Evolutionary conservation across 2,113 vertebrate species (phyloP).

Genomic region (Dermatemys mawii): DNA sequence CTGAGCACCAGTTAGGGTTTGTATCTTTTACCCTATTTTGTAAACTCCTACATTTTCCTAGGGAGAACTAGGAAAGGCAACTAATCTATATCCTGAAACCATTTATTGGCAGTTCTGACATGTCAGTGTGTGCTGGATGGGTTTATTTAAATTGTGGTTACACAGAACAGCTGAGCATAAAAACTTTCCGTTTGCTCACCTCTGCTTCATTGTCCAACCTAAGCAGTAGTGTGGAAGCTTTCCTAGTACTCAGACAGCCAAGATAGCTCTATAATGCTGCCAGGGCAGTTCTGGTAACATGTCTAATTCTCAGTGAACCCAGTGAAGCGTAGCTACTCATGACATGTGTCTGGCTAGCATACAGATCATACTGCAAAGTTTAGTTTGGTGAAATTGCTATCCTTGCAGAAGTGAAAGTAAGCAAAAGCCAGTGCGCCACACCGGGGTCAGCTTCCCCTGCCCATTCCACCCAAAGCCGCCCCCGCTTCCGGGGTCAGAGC

Average conservation of each 20-base stretch:
- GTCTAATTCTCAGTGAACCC: neutral
- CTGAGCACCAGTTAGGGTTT: neutral
- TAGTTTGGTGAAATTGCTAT: neutral
- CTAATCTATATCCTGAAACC: neutral
- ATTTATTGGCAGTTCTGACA: slow-evolving; percentile 13
- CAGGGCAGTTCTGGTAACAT: neutral
- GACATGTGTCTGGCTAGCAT: neutral
- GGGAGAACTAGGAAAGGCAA: neutral
- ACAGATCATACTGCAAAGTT: neutral
- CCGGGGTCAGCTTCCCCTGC: too few species aligned
- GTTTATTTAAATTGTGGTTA: slow-evolving; percentile 45
- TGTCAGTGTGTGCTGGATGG: slow-evolving; percentile 2
- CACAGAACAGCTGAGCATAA: slow-evolving; percentile 18
- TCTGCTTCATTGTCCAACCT: neutral
- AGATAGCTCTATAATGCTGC: neutral
- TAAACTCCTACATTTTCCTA: neutral
- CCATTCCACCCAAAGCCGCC: too few species aligned
- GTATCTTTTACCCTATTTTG: neutral
- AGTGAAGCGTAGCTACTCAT: neutral
- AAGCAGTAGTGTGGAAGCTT: slow-evolving; percentile 4
- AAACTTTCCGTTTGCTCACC: slow-evolving; percentile 13
- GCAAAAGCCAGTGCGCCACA: too few species aligned
- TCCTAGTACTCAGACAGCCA: neutral
- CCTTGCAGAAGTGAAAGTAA: too few species aligned
- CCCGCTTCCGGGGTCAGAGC: too few species aligned